Evolutionary conservation across 2,888 invertebrate species (phyloP), one percentile per base, ranked within the genome.

Genomic region (Zhengitettix transpicula): DNA sequence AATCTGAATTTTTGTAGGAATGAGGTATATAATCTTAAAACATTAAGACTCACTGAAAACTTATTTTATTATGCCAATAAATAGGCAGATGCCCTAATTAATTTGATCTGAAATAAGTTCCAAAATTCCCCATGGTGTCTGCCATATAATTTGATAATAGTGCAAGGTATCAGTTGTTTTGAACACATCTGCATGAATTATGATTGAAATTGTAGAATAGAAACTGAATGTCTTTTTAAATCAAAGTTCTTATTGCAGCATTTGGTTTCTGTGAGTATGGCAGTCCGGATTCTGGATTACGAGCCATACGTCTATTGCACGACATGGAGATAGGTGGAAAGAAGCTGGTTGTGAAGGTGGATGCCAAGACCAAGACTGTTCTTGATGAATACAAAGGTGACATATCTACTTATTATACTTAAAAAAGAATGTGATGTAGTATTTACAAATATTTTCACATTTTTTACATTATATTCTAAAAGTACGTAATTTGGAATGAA

Each of bases 251-350:
- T 61, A 60, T 67, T 68, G 11, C 67, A 77, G 93, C 92, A 1
- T 98, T 98, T 75, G 98, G 98, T 11, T 99, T 98, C 77, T 95
- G 97, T 77, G 98, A 98, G 77, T 93, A 92, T 74, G 92, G 90
- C 65, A 87, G 90, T 61, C 96, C 98, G 16, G 95, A 96, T 75
- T 90, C 96, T 17, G 98, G 97, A 52, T 78, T 98, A 66, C 81
- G 98, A 65, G 95, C 97, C 65, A 93, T 99, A 64, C 77, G 93
- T 54, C 77, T 99, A 65, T 79, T 99, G 42, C 94, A 97, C 75
- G 93, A 94, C 68, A 84, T 93, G 73, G 84, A 87, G 73, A 84
- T 99, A 58, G 93, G 91, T 60, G 96, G 93, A 67, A 95, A 93
- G 75, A 87, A 87, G 70, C 79, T 99, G 67, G 89, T 98, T 61